These are phyloP conservation scores for Lithophane socia DNA, from an alignment of 2,888 invertebrate species.

Conservation along the genomic window DNA sequence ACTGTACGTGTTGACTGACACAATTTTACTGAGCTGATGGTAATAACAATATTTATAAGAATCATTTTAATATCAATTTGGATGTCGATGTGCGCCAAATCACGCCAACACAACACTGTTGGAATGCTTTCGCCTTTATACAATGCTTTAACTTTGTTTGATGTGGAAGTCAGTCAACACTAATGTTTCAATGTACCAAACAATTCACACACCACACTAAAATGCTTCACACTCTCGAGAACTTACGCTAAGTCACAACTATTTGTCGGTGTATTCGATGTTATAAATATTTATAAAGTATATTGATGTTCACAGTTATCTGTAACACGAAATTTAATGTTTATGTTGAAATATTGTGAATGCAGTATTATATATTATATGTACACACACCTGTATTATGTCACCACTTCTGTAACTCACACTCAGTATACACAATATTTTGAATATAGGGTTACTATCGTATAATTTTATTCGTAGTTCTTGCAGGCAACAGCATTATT, in stretches of 20 bases:
- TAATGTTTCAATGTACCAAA: constrained; percentile 78
- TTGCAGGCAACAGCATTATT: constrained; percentile 76
- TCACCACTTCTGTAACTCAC: constrained; percentile 78
- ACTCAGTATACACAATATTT: constrained; percentile 77
- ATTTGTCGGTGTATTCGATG: constrained; percentile 79
- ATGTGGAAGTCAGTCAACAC: constrained; percentile 86
- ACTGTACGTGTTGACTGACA: constrained; percentile 87
- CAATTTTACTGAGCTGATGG: constrained; percentile 49
- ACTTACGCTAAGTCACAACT: constrained; percentile 72
- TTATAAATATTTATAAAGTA: constrained; percentile 66
- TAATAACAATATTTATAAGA: constrained; percentile 11
- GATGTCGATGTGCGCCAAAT: constrained; percentile 64
- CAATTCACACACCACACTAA: constrained; percentile 82
- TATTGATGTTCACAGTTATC: constrained; percentile 73
- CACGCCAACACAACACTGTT: constrained; percentile 68
- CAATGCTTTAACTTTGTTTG: constrained; percentile 44
- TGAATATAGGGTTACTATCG: constrained; percentile 70
- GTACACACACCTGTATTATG: constrained; percentile 72
- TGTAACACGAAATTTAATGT: constrained; percentile 69
- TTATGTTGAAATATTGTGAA: constrained; percentile 71
- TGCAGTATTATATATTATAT: constrained; percentile 69
- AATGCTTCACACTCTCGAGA: constrained; percentile 80
- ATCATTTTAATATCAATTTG: neutral
- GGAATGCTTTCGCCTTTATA: constrained; percentile 69
- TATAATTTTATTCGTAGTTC: constrained; percentile 73